phyloP scores from a whole-genome alignment of 2,888 invertebrate genomes.

The Cosmorhoe ocellata region DNA sequence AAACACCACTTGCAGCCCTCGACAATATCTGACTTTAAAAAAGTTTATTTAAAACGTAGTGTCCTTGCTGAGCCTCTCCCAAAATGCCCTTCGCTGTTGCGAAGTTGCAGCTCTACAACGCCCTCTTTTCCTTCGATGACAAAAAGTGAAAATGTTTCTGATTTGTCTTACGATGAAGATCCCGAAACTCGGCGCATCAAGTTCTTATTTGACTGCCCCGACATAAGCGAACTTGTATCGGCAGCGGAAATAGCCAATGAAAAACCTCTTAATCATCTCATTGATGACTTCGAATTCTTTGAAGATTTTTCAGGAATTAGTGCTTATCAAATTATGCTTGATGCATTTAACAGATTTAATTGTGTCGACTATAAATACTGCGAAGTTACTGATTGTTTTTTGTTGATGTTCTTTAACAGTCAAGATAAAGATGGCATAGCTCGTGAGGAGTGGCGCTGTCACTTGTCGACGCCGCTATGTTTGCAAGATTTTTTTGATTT shows the following conservation, averaged over 20 bases:
- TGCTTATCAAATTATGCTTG: slow-evolving; percentile 61
- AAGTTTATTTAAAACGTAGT: slow-evolving; percentile 67
- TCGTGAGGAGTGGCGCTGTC: slow-evolving; percentile 70
- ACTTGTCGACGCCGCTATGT: slow-evolving; percentile 75
- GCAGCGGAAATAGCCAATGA: slow-evolving; percentile 65
- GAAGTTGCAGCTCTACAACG: slow-evolving; percentile 37
- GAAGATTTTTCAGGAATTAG: slow-evolving; percentile 62
- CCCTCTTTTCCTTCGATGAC: slow-evolving; percentile 55
- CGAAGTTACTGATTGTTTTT: slow-evolving; percentile 66
- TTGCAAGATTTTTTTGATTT: slow-evolving; percentile 81
- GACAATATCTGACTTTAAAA: slow-evolving; percentile 65
- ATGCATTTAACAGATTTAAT: slow-evolving; percentile 66
- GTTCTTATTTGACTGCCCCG: slow-evolving; percentile 68
- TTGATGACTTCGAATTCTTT: slow-evolving; percentile 69
- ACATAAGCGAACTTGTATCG: slow-evolving; percentile 70
- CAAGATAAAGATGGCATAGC: slow-evolving; percentile 64
- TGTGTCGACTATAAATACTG: slow-evolving; percentile 76
- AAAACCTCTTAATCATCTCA: slow-evolving; percentile 56
- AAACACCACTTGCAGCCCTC: slow-evolving; percentile 49
- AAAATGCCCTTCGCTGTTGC: slow-evolving; percentile 41
- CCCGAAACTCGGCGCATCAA: slow-evolving; percentile 48
- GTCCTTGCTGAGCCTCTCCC: slow-evolving; percentile 62
- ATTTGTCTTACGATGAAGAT: slow-evolving; percentile 35
- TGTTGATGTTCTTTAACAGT: slow-evolving; percentile 73
- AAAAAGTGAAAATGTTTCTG: slow-evolving; percentile 48